These are phyloP conservation scores for Latrodectus elegans DNA, from an alignment of 2,888 invertebrate species.

Conservation along the genomic window DNA sequence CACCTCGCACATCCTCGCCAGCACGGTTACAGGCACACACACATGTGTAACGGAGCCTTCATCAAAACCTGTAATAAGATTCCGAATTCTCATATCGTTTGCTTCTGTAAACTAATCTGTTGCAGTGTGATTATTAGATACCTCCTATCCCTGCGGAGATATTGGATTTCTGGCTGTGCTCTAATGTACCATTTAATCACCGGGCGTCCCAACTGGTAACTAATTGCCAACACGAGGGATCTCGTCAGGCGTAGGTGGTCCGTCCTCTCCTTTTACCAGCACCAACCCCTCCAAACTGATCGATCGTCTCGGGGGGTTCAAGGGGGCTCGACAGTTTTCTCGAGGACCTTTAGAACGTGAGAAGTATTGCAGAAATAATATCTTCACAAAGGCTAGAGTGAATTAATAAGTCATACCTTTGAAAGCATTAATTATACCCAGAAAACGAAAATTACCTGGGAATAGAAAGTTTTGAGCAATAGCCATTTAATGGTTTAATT, in stretches of 20 bases:
- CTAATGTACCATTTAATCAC: conserved; percentile 55
- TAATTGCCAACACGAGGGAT: conserved; percentile 42
- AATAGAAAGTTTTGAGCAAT: too few species aligned
- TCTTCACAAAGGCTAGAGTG: too few species aligned
- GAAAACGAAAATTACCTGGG: too few species aligned
- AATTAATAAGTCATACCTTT: too few species aligned
- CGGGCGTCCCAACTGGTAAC: conserved; percentile 40
- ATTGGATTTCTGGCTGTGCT: conserved; percentile 36
- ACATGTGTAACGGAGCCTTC: conserved; percentile 5
- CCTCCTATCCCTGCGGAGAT: conserved; percentile 20
- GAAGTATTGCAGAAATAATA: not conserved
- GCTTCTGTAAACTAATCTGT: conserved; percentile 33
- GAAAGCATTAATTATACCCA: too few species aligned
- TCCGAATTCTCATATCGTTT: conserved; percentile 1
- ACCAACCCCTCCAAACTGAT: not conserved
- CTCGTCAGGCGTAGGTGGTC: not conserved
- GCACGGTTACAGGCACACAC: too few species aligned
- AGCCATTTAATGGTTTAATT: too few species aligned
- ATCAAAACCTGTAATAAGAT: conserved; percentile 45
- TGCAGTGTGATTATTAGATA: conserved; percentile 29
- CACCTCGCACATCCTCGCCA: too few species aligned
- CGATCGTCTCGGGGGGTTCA: not conserved
- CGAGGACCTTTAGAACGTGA: not conserved
- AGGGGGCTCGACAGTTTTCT: not conserved
- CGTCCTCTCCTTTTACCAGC: not conserved